These are phyloP conservation scores for Mus minutoides DNA, from an alignment of 2,797 vertebrate species.

Conservation along the genomic window DNA sequence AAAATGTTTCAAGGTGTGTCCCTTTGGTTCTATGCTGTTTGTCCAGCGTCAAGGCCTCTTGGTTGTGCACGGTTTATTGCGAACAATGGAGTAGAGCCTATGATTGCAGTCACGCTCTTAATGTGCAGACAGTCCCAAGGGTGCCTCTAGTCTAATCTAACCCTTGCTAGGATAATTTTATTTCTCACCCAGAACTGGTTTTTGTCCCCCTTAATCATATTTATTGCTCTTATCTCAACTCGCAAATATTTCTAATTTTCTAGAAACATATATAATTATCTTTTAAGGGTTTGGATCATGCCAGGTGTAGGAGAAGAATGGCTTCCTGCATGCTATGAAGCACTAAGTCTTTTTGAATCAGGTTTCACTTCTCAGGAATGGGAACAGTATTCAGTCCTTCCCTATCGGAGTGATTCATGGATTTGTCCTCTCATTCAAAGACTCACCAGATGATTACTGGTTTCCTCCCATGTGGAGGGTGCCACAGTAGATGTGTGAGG, in stretches of 20 bases:
- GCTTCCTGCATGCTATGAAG: slow-evolving; percentile 13
- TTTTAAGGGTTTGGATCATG: slow-evolving; percentile 42
- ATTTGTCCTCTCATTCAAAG: neutral
- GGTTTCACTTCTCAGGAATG: slow-evolving; percentile 16
- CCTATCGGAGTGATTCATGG: neutral
- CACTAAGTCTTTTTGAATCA: slow-evolving; percentile 52
- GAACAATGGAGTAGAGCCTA: neutral
- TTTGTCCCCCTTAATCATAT: slow-evolving; percentile 62
- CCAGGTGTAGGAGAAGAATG: slow-evolving; percentile 64
- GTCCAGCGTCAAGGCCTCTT: slow-evolving; percentile 12
- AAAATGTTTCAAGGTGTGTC: neutral
- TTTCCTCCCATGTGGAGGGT: neutral
- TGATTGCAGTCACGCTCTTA: neutral
- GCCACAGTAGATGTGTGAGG: neutral
- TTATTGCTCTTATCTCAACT: slow-evolving; percentile 69
- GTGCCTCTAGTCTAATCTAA: neutral
- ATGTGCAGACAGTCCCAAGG: slow-evolving; percentile 8
- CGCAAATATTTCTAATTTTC: slow-evolving; percentile 71
- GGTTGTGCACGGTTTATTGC: slow-evolving; percentile 21
- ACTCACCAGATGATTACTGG: neutral
- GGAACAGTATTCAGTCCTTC: neutral
- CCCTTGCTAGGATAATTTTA: slow-evolving; percentile 52
- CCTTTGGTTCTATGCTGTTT: slow-evolving; percentile 32
- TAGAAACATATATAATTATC: slow-evolving; percentile 75
- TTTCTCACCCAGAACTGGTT: slow-evolving; percentile 50